phyloP scores from a whole-genome alignment of 2,113 vertebrate genomes.

The Microtus richardsoni region DNA sequence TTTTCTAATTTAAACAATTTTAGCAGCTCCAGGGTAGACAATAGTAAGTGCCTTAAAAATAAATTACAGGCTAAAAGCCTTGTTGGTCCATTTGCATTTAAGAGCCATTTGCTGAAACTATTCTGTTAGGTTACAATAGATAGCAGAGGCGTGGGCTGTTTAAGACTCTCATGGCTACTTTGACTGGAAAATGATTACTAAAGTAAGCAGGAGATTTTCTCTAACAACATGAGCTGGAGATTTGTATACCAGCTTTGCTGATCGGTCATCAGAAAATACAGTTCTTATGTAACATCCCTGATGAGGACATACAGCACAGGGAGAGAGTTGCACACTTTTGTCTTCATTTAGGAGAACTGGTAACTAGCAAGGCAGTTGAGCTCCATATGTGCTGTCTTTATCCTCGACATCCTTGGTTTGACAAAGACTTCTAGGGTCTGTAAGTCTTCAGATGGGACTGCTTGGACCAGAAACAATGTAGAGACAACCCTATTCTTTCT shows the following conservation, averaged over 20 bases:
- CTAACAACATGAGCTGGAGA: background rate
- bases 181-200: slow-evolving; percentile 33
- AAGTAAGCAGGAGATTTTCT: background rate
- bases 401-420: background rate
- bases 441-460: background rate
- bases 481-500: background rate
- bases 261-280: background rate
- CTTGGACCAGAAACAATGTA: background rate
- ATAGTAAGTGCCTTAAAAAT: slow-evolving; percentile 45
- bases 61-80: slow-evolving; percentile 55
- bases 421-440: background rate
- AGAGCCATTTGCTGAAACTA: slow-evolving; percentile 61
- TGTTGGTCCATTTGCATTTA: slow-evolving; percentile 52
- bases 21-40: slow-evolving; percentile 46
- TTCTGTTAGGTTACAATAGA: slow-evolving; percentile 14
- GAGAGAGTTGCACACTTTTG: background rate
- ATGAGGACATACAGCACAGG: background rate
- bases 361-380: background rate
- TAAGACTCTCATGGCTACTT: slow-evolving; percentile 9
- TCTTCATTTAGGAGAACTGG: background rate
- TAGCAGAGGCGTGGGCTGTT: background rate
- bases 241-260: background rate
- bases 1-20: slow-evolving; percentile 68
- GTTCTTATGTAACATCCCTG: background rate
- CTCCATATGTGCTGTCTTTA: background rate